These are phyloP conservation scores for Pagetopsis macropterus DNA, from an alignment of 2,797 vertebrate species.

Conservation along the genomic window DNA sequence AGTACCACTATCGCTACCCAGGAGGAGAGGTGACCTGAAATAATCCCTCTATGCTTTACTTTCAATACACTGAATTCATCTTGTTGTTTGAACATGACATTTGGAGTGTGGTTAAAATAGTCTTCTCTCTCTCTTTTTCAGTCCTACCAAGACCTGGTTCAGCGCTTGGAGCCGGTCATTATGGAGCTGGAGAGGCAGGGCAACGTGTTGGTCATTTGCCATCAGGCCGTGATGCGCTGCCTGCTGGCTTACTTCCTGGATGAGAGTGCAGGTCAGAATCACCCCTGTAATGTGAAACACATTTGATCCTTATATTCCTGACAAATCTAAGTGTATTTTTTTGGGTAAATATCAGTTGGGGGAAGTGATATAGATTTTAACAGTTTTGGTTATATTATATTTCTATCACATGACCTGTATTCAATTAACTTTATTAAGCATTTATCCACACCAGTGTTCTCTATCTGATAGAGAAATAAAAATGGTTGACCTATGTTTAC, in stretches of 20 bases:
- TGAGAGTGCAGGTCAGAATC: conserved; percentile 90
- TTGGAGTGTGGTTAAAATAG: neutral
- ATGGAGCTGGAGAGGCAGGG: conserved; percentile 97
- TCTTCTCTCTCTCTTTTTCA: conserved; percentile 59
- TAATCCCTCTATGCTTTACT: neutral
- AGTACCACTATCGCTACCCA: conserved; percentile 97
- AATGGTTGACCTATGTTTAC: neutral
- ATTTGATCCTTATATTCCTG: too few relatives aligned
- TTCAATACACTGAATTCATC: neutral
- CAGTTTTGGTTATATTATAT: too few relatives aligned
- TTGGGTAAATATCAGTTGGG: too few relatives aligned
- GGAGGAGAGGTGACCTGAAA: conserved; percentile 90
- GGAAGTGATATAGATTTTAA: too few relatives aligned
- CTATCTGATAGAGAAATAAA: neutral
- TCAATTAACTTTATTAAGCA: neutral
- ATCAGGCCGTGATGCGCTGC: conserved; percentile 98
- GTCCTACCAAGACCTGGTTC: conserved; percentile 98
- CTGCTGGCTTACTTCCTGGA: conserved; percentile 97
- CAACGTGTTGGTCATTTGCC: conserved; percentile 93
- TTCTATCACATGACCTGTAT: too few relatives aligned
- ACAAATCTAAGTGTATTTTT: too few relatives aligned
- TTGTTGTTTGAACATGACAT: neutral
- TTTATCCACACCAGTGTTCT: neutral
- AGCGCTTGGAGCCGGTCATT: conserved; percentile 95
- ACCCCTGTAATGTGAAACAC: too few relatives aligned